Evolutionary conservation across 2,888 invertebrate genomes (phyloP).

Genomic region (Tromatobia lineatoria): DNA sequence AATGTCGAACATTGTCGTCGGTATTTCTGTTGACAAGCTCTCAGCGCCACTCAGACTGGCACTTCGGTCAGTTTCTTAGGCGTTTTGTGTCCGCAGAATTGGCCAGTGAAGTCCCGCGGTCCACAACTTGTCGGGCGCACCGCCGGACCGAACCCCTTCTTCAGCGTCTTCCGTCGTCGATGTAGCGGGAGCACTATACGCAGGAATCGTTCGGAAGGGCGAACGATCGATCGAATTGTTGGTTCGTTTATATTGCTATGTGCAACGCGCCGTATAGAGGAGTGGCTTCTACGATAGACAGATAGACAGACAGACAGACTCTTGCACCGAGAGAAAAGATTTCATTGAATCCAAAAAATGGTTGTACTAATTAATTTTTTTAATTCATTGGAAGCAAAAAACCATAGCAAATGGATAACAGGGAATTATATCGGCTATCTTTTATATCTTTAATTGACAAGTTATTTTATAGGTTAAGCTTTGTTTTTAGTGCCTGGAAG

Average conservation of each 20-base stretch:
- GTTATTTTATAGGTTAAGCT: too few species aligned
- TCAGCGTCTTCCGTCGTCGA: constrained; percentile 7
- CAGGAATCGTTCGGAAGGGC: constrained; percentile 14
- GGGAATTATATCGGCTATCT: too few species aligned
- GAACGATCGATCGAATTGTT: constrained; percentile 21
- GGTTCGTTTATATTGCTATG: neutral
- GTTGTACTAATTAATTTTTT: too few species aligned
- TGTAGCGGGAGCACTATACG: neutral
- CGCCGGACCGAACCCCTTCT: constrained; percentile 26
- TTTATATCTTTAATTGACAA: too few species aligned
- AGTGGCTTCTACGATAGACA: neutral
- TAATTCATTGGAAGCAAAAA: too few species aligned
- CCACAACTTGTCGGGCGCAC: constrained; percentile 27
- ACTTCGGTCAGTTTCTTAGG: constrained; percentile 49
- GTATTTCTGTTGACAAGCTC: constrained; percentile 55
- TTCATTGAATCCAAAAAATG: too few species aligned
- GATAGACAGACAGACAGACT: too few species aligned
- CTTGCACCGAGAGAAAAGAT: too few species aligned
- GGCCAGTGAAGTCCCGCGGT: constrained; percentile 25
- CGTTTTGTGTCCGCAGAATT: constrained; percentile 41
- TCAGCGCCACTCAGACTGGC: constrained; percentile 35
- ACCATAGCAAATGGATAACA: too few species aligned
- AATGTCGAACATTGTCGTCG: constrained; percentile 29
- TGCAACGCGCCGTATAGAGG: neutral
- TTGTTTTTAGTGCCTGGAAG: too few species aligned